These are phyloP conservation scores for Trachemys scripta DNA, from an alignment of 2,113 vertebrate species.

Conservation along the genomic window DNA sequence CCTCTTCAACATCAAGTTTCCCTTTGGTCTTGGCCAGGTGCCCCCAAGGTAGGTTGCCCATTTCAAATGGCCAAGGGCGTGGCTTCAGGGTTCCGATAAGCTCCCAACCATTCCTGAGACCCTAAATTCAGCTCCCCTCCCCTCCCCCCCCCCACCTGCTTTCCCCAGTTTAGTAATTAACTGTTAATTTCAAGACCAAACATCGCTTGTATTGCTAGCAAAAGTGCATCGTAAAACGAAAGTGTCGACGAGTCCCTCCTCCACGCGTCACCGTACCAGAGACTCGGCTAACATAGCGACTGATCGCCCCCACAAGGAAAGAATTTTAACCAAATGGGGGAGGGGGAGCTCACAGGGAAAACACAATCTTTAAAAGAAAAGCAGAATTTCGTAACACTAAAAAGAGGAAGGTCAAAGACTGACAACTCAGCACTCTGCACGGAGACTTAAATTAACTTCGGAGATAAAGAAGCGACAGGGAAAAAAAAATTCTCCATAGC, in stretches of 20 bases:
- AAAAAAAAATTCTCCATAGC: constrained; percentile 24
- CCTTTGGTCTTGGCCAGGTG: neutral
- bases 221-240: constrained; percentile 61
- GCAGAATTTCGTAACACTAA: constrained; percentile 35
- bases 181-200: neutral
- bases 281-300: neutral
- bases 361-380: neutral
- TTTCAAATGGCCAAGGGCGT: neutral
- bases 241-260: constrained; percentile 29
- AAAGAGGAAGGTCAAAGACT: constrained; percentile 32
- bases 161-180: neutral
- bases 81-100: neutral
- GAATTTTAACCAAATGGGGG: neutral
- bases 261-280: neutral
- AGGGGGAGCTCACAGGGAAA: neutral
- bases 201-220: constrained; percentile 33
- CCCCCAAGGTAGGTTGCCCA: neutral
- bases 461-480: constrained; percentile 64
- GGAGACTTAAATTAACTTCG: constrained; percentile 76
- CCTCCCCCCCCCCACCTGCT: neutral
- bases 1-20: neutral
- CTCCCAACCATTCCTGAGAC: neutral
- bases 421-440: constrained; percentile 57
- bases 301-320: neutral
- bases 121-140: neutral